A percentile compares a stretch with the other conserved stretches of the same genome.
Conservation (phyloP, 2,888 invertebrate species). For the Phaonia tiefii region DNA sequence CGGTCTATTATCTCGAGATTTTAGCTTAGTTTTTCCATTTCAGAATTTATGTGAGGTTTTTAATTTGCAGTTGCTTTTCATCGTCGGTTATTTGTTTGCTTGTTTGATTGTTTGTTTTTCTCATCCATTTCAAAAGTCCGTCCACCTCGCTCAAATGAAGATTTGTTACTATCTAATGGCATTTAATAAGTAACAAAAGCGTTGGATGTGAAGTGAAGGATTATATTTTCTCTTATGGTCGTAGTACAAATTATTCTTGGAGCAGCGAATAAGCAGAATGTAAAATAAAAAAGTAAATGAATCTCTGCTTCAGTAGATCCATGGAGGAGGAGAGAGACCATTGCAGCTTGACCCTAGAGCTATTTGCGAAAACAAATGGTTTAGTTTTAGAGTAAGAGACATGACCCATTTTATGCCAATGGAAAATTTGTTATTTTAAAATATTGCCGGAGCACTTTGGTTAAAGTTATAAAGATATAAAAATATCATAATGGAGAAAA, state of each 20-base stretch:
- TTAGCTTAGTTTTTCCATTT: slow-evolving; percentile 21
- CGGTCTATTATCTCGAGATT: slow-evolving; percentile 8
- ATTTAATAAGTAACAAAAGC: slow-evolving; percentile 23
- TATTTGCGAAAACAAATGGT: slow-evolving; percentile 36
- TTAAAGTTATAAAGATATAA: too few relatives aligned
- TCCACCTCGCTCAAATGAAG: slow-evolving; percentile 26
- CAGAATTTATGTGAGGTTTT: slow-evolving; percentile 37
- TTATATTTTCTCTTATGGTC: slow-evolving; percentile 33
- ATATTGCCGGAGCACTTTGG: slow-evolving; percentile 10
- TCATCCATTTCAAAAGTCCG: background rate
- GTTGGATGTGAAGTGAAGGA: slow-evolving; percentile 25
- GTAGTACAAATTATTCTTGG: slow-evolving; percentile 1
- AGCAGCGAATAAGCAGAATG: background rate
- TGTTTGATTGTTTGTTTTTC: background rate
- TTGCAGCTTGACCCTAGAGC: slow-evolving; percentile 15
- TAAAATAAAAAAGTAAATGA: background rate
- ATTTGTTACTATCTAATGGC: slow-evolving; percentile 45
- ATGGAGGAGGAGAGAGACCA: background rate
- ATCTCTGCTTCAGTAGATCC: background rate
- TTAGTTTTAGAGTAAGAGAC: slow-evolving; percentile 12
- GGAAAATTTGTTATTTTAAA: slow-evolving; percentile 6
- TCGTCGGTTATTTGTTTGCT: background rate
- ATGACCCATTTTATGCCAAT: slow-evolving; percentile 29
- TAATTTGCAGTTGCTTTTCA: slow-evolving; percentile 26
- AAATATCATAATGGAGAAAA: background rate